Base-by-base conservation (phyloP, 2,113 vertebrate genomes). In the Acinonyx jubatus region DNA sequence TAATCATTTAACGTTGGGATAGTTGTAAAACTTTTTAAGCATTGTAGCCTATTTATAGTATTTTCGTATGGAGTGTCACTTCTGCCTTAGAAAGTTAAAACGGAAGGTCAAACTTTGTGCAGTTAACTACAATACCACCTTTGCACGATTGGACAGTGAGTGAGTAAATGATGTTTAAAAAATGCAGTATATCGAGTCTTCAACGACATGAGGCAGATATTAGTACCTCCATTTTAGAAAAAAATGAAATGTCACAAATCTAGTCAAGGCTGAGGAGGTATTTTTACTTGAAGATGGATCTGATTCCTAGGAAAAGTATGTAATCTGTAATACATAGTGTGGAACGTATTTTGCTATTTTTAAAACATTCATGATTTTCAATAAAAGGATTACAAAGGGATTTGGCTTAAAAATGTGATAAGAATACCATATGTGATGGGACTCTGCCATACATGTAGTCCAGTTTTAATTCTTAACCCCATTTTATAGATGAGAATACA, bases 241-340 rank as follows among this genome's bases (percentile, higher is more conserved):
- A 90, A 91, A 87, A 80, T 82, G 41, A 19, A n/a, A 95, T 63
- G 76, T 92, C 55, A 78, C 50, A 94, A 41, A 86, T 25, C 41
- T 79, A 65, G 45, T 48, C 50, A 79, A 93, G 52, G 8, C 38
- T 52, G 31, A 82, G 27, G 36, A 78, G 74, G 52, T 13, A 79
- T 89, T 95, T 96, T 94, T 57, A 80, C 85, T 68, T 96, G 91
- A 63, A 74, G 50, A 81, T 94, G 23, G 31, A 65, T 83, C 68
- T 31, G 38, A 73, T 82, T 91, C 66, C 65, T 82, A 33, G 52
- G 50, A 68, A 76, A 63, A 65, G 14, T 50, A 61, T 68, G 29
- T 83, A 19, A 16, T 84, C 50, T 92, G 27, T 74, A 84, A 27
- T 71, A 33, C 41, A 9, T 71, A 29, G 4, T 74, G 27, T 95